Percentiles rank a stretch among this genome's conserved stretches.
Evolutionary conservation across 2,113 vertebrate genomes (phyloP).

Genomic region (Otis tarda): DNA sequence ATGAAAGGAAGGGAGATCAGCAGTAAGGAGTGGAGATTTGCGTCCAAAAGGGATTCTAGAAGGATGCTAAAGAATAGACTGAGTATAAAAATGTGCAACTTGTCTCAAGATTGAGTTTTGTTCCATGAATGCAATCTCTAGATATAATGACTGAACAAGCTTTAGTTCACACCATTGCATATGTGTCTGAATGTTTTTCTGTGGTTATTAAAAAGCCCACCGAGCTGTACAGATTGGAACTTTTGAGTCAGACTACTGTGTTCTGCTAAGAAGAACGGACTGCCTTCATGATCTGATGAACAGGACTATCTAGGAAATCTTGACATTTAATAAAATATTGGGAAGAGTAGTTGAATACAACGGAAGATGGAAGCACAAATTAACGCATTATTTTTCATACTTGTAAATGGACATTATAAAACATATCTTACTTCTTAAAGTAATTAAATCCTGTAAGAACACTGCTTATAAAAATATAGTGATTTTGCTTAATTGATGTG

Average conservation of each 20-base stretch:
- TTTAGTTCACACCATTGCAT: background rate
- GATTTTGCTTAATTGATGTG: background rate
- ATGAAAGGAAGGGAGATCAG: background rate
- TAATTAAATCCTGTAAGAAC: background rate
- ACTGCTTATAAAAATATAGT: background rate
- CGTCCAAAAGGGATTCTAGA: background rate
- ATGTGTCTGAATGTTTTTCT: background rate
- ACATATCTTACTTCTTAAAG: background rate
- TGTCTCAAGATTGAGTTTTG: background rate
- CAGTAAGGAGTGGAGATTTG: background rate
- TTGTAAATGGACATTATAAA: background rate
- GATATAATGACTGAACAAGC: background rate
- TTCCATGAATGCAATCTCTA: background rate
- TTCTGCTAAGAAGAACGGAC: background rate
- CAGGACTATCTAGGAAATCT: background rate
- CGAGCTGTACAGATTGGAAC: background rate
- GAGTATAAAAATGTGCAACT: background rate
- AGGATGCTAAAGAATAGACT: background rate
- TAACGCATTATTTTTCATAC: background rate
- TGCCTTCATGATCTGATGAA: background rate
- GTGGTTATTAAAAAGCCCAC: background rate
- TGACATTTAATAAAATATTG: background rate
- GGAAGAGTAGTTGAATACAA: background rate
- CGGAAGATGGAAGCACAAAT: background rate
- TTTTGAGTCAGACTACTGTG: background rate